Evolutionary conservation across 1,140 invertebrate genomes (phyloP).

Genomic region (Drosophila nigromelanica): DNA sequence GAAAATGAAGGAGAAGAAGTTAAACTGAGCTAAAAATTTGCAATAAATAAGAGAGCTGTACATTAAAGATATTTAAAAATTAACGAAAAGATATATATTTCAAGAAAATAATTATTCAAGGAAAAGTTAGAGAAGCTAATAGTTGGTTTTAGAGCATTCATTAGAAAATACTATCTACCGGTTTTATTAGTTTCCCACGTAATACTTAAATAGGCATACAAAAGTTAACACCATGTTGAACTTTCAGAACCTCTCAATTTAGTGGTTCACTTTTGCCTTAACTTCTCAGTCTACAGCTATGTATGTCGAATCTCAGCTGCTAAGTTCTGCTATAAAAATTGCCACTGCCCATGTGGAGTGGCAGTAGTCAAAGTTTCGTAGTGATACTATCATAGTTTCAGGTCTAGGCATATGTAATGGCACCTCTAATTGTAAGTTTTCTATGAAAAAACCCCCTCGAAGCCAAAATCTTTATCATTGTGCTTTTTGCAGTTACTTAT

Average conservation of each 20-base stretch:
- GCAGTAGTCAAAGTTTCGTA: constrained; percentile 18
- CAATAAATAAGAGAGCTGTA: background rate
- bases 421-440: background rate
- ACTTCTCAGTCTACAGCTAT: no score
- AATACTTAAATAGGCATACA: background rate
- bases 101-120: no score
- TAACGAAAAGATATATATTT: no score
- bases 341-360: background rate
- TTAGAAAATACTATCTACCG: no score
- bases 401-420: background rate
- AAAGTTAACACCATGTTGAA: constrained; percentile 1
- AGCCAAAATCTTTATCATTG: no score
- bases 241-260: background rate
- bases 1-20: no score
- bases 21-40: background rate
- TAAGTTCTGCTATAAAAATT: constrained; percentile 49
- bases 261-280: background rate
- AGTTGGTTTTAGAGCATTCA: no score
- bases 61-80: background rate
- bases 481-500: no score
- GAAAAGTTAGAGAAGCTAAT: no score
- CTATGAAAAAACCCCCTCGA: no score
- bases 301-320: background rate
- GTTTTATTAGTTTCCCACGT: background rate
- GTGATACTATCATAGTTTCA: constrained; percentile 7